Percentiles rank a stretch among this genome's conserved stretches.
Evolutionary conservation across 2,113 vertebrate species (phyloP).

Genomic region (Poicephalus gulielmi): DNA sequence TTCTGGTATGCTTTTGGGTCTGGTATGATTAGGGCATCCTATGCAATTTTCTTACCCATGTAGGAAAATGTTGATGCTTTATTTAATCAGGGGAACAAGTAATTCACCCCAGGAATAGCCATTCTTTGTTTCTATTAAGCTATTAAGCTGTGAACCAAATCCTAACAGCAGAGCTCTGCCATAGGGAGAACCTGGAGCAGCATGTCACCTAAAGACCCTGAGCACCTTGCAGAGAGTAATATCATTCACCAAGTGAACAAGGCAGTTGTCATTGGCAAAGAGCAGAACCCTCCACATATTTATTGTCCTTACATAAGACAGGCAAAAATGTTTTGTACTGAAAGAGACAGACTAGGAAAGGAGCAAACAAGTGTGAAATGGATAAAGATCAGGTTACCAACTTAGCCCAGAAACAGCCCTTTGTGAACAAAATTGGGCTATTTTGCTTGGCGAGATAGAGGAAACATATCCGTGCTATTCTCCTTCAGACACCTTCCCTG

Average conservation of each 20-base stretch:
- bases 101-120: not conserved
- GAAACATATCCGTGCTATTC: not conserved
- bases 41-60: accelerated
- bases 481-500: constrained; percentile 21
- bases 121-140: not conserved
- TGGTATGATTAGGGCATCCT: not conserved
- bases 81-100: not conserved
- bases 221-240: not conserved
- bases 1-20: not conserved
- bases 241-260: not conserved
- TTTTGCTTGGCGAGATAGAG: not conserved
- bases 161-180: not conserved
- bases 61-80: not conserved
- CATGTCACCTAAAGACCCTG: accelerated
- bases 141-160: not conserved
- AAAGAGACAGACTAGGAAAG: not conserved
- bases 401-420: not conserved
- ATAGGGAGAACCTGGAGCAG: not conserved
- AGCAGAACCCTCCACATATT: not conserved
- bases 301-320: not conserved
- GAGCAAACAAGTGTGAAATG: not conserved
- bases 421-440: not conserved
- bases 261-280: not conserved
- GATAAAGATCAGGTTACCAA: not conserved
- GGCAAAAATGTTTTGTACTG: not conserved